Conservation (phyloP, 1,140 invertebrate genomes). For the Myzus persicae region DNA sequence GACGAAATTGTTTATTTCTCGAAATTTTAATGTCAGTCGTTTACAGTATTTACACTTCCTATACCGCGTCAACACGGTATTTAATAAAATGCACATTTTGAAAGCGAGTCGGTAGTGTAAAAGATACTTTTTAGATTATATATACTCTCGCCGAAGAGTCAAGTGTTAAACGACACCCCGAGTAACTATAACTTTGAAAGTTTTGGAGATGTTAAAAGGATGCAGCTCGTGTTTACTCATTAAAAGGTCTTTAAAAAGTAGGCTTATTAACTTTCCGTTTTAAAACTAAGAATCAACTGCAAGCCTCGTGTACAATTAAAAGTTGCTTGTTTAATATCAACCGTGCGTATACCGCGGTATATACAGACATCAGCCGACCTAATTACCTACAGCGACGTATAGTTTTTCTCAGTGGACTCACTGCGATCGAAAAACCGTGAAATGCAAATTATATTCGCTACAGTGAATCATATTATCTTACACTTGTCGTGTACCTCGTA, state of each 20-base stretch:
- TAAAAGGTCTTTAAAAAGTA: constrained; percentile 1
- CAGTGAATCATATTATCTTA: neutral
- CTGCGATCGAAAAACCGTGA: neutral
- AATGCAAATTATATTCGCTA: neutral
- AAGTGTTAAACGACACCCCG: neutral
- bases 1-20: no score
- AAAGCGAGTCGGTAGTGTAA: neutral
- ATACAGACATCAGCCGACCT: neutral
- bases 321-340: constrained; percentile 1
- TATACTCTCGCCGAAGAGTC: neutral
- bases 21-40: neutral
- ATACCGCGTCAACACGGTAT: no score
- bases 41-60: neutral
- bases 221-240: neutral
- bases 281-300: neutral
- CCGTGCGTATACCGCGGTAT: neutral
- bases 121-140: neutral
- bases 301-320: neutral
- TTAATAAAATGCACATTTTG: neutral
- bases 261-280: neutral
- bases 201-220: neutral
- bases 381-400: neutral
- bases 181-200: neutral
- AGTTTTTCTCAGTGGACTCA: neutral
- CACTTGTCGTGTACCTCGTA: neutral